These are phyloP conservation scores for Spilogale gracilis DNA, from an alignment of 2,113 vertebrate genomes.

Conservation along the genomic window DNA sequence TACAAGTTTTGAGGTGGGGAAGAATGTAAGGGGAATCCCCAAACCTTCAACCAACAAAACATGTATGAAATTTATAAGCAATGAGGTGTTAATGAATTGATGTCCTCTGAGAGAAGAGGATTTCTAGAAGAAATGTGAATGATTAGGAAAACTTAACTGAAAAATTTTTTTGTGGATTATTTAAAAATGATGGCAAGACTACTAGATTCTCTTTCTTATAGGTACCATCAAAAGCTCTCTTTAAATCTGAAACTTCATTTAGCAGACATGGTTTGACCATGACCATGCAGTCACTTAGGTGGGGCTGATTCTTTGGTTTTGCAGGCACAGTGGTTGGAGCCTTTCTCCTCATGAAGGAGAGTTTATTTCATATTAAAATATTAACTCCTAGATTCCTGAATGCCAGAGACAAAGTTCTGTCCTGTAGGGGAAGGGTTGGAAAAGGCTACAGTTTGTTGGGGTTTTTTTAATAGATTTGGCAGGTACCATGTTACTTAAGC, in stretches of 20 bases:
- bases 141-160: slow-evolving; percentile 83
- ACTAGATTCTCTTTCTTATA: slow-evolving; percentile 82
- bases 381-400: slow-evolving; percentile 57
- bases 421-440: not conserved
- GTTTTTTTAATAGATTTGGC: not conserved
- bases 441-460: slow-evolving; percentile 1
- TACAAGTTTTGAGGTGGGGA: slow-evolving; percentile 38
- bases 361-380: slow-evolving; percentile 78
- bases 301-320: slow-evolving; percentile 64
- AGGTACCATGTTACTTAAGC: slow-evolving; percentile 53
- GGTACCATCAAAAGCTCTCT: slow-evolving; percentile 81
- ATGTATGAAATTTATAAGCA: slow-evolving; percentile 88
- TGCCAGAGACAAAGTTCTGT: slow-evolving; percentile 9
- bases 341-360: slow-evolving; percentile 52
- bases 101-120: slow-evolving; percentile 85
- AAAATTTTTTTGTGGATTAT: slow-evolving; percentile 79
- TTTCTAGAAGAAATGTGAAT: slow-evolving; percentile 78
- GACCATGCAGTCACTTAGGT: slow-evolving; percentile 80
- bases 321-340: slow-evolving; percentile 39
- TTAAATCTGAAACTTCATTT: slow-evolving; percentile 74
- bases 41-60: slow-evolving; percentile 87
- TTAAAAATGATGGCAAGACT: slow-evolving; percentile 84
- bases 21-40: slow-evolving; percentile 62
- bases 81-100: slow-evolving; percentile 87
- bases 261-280: slow-evolving; percentile 74